phyloP scores from a whole-genome alignment of 92 coral and sea anemone species.

The Diadumene lineata region DNA sequence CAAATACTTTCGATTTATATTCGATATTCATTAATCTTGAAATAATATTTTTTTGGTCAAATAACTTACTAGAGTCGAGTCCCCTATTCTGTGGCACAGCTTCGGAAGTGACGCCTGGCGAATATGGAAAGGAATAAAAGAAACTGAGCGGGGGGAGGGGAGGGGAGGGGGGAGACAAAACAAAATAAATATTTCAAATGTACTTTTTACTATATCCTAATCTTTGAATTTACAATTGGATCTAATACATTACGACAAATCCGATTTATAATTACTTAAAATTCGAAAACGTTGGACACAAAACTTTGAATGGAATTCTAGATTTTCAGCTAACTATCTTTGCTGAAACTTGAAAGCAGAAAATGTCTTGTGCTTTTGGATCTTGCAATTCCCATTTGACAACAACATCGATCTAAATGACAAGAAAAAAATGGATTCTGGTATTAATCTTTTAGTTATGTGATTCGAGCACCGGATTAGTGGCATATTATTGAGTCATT shows the following conservation, averaged over 20 bases:
- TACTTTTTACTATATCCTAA: background rate
- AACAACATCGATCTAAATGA: constrained; percentile 28
- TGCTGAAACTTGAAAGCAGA: constrained; percentile 36
- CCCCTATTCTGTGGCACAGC: background rate
- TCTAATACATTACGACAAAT: constrained; percentile 9
- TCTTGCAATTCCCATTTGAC: constrained; percentile 60
- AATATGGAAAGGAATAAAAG: background rate
- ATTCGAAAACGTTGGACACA: background rate
- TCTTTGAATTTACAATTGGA: background rate
- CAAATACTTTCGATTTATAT: too few relatives aligned
- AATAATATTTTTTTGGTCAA: too few relatives aligned
- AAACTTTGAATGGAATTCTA: background rate
- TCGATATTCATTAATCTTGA: too few relatives aligned
- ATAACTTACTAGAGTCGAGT: too few relatives aligned
- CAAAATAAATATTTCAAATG: too few relatives aligned
- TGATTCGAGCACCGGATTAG: too few relatives aligned
- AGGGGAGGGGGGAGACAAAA: background rate
- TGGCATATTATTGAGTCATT: too few relatives aligned
- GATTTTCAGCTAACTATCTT: constrained; percentile 17
- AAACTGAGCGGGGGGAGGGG: background rate
- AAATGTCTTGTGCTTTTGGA: constrained; percentile 24
- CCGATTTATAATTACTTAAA: background rate
- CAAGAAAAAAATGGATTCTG: background rate
- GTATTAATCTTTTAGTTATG: too few relatives aligned
- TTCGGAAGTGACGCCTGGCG: background rate